A percentile compares a stretch with the other conserved stretches of the same genome.
phyloP scores from a whole-genome alignment of 2,888 invertebrate genomes.

The Proisotoma minuta region DNA sequence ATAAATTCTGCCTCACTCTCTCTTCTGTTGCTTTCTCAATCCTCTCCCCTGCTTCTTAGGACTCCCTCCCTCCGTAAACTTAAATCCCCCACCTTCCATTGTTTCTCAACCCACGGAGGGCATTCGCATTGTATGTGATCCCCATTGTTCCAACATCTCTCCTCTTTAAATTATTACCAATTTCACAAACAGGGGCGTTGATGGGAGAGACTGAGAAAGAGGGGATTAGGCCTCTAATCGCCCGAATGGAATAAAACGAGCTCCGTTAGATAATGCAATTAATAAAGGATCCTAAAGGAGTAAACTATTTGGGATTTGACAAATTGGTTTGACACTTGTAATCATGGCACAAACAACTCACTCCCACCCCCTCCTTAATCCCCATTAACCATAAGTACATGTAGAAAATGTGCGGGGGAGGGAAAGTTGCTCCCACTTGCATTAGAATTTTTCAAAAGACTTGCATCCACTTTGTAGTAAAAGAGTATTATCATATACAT shows the following conservation, averaged over 20 bases:
- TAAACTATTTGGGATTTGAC: neutral
- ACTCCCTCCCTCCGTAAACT: slow-evolving; percentile 2
- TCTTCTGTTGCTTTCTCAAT: slow-evolving; percentile 10
- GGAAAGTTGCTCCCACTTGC: no score
- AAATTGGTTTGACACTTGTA: neutral
- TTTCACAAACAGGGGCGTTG: neutral
- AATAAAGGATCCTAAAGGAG: neutral
- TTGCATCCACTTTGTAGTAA: no score
- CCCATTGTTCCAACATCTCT: neutral
- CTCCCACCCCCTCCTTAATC: no score
- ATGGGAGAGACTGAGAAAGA: neutral
- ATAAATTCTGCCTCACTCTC: slow-evolving; percentile 45
- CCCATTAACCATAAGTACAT: no score
- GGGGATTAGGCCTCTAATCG: neutral
- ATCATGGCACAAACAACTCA: no score
- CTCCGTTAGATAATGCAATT: neutral
- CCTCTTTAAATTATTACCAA: slow-evolving; percentile 11
- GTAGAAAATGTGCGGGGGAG: no score
- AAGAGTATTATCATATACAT: no score
- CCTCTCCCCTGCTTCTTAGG: neutral
- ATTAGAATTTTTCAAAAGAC: no score
- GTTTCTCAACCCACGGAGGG: slow-evolving; percentile 4
- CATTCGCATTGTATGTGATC: neutral
- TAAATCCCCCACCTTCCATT: neutral
- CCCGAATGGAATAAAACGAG: neutral